A percentile compares a stretch with the other conserved stretches of the same genome.
These are phyloP conservation scores for Acleris emargana DNA, from an alignment of 2,888 invertebrate genomes.

Conservation along the genomic window DNA sequence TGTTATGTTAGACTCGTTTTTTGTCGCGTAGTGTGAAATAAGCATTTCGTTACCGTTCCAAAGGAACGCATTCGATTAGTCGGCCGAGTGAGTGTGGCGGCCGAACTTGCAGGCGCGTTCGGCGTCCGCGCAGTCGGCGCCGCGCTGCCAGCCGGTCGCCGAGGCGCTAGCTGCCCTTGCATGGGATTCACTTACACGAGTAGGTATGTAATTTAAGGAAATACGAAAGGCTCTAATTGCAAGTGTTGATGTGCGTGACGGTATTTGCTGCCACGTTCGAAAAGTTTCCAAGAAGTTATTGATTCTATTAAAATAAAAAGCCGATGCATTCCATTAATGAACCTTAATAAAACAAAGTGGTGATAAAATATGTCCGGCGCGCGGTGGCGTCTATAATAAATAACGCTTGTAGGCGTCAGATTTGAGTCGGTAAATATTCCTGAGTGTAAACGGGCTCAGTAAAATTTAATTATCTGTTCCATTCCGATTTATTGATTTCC, in stretches of 20 bases:
- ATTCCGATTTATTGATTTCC: conserved; percentile 69
- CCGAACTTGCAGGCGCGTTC: conserved; percentile 45
- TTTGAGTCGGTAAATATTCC: conserved; percentile 60
- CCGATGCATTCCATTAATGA: conserved; percentile 24
- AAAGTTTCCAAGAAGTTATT: conserved; percentile 11
- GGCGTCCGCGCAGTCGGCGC: conserved; percentile 17
- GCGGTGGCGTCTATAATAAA: conserved; percentile 54
- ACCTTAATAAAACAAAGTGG: conserved; percentile 34
- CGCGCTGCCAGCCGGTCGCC: too few relatives aligned
- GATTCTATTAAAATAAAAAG: conserved; percentile 14
- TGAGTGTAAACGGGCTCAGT: conserved; percentile 61
- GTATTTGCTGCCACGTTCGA: neutral
- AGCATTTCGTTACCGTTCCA: conserved; percentile 71
- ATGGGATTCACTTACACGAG: too few relatives aligned
- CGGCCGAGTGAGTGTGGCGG: conserved; percentile 65
- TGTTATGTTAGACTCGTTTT: conserved; percentile 51
- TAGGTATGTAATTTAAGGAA: too few relatives aligned
- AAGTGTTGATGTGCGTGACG: neutral
- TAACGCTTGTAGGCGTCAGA: conserved; percentile 61
- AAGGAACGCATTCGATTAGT: conserved; percentile 65
- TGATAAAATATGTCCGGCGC: conserved; percentile 36
- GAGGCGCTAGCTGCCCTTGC: too few relatives aligned
- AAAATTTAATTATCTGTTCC: conserved; percentile 69
- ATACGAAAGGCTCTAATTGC: neutral
- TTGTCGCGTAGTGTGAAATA: conserved; percentile 62